phyloP scores from a whole-genome alignment of 2,797 vertebrate species.

The Acanthurus lineatus region DNA sequence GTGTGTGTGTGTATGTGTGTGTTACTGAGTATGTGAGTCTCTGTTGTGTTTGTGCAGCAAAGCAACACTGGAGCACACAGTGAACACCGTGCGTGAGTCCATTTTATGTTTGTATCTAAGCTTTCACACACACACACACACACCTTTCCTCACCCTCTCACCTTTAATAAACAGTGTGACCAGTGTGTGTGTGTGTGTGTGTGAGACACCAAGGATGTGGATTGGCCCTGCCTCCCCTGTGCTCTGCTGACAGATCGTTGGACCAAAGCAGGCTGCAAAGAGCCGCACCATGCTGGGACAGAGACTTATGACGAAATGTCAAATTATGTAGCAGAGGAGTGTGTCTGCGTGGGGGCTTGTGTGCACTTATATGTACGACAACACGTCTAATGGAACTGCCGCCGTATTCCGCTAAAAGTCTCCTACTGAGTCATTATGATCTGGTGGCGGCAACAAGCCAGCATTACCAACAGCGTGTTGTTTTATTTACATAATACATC shows the following conservation, averaged over 20 bases:
- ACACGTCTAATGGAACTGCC: conserved; percentile 75
- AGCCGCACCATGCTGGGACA: conserved; percentile 65
- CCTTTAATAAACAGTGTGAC: conserved; percentile 66
- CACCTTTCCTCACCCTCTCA: conserved; percentile 59
- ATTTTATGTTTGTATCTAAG: conserved; percentile 61
- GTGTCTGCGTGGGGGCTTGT: conserved; percentile 51
- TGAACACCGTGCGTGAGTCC: conserved; percentile 29
- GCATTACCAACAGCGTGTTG: conserved; percentile 79
- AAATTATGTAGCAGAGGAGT: conserved; percentile 67
- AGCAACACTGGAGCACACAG: conserved; percentile 40
- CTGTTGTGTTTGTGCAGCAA: conserved; percentile 60
- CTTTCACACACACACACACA: conserved; percentile 23
- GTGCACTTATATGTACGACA: conserved; percentile 11
- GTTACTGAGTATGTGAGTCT: conserved; percentile 50
- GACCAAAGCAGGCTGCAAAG: conserved; percentile 64
- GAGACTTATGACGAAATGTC: conserved; percentile 75
- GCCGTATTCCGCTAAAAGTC: conserved; percentile 72
- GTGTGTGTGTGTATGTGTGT: conserved; percentile 33
- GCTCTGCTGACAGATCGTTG: conserved; percentile 71
- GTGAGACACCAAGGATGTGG: conserved; percentile 58
- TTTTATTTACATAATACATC: conserved; percentile 86
- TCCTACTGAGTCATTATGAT: conserved; percentile 81
- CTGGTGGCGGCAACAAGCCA: conserved; percentile 65
- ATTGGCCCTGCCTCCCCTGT: conserved; percentile 56
- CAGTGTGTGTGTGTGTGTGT: conserved; percentile 23